Evolutionary conservation across 2,797 vertebrate genomes (phyloP), one percentile per base, ranked within the genome.

Genomic region (Avahi laniger): DNA sequence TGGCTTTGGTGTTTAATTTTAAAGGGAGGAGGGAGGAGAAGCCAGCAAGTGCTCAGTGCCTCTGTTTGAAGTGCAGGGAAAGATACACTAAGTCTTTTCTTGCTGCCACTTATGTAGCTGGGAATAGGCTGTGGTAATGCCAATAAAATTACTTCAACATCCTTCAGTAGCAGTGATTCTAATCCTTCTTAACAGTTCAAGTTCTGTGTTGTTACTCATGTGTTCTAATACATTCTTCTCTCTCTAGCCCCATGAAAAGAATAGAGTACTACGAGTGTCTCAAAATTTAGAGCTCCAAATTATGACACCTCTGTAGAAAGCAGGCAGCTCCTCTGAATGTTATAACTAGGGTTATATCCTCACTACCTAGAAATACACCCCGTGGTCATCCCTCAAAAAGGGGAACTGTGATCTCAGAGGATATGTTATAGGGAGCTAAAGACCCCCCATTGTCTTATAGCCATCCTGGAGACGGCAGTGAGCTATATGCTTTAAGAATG

Each of bases 281-380:
- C 73, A 93, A 57, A 87, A 96, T 83, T 33, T 84, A 41, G 59
- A 95, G 38, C 28, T 92, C 22, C 30, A 82, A 63, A 93, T 83
- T 79, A 83, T 63, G 30, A n/a, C 15, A 24, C 20, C 3, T 89
- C 30, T 92, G 86, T 63, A 93, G 63, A 61, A 94, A 81, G 13
- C 38, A 81, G 35, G 30, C 78, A 72, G 48, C 10, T 73, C 15
- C 43, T 50, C 63, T 92, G 46, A 3, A 4, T 69, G 15, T 14
- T 38, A 30, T 24, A 85, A 50, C 59, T 15, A 70, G 2, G 0
- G 11, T 85, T 89, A 63, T 57, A 46, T 33, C 15, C 26, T 43
- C 50, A 54, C 26, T 76, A 24, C 59, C 38, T 85, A 63, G 52
- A 61, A 90, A 76, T 43, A 91, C 5, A 24, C 18, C 30, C n/a